These are phyloP conservation scores for Caenorhabditis zanzibari DNA, from an alignment of 2,888 invertebrate species.

Conservation along the genomic window DNA sequence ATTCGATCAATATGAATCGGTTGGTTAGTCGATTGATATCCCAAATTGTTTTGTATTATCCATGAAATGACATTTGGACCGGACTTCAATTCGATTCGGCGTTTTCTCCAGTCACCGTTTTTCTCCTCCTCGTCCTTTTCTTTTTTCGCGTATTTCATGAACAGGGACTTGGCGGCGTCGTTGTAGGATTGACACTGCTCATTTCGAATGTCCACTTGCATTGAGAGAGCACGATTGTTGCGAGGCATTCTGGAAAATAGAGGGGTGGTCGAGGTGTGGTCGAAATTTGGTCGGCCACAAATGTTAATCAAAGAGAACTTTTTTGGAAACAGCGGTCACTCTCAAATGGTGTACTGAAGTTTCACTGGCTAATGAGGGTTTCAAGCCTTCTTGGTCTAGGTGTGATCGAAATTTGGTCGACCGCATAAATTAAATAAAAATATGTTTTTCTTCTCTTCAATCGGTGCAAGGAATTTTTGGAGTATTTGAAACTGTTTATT, in stretches of 20 bases:
- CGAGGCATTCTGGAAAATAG: slow-evolving; percentile 74
- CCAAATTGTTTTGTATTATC: slow-evolving; percentile 85
- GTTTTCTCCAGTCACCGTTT: slow-evolving; percentile 75
- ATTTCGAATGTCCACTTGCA: slow-evolving; percentile 80
- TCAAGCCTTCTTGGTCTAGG: no score
- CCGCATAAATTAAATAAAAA: no score
- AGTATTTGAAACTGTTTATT: no score
- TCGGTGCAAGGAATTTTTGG: no score
- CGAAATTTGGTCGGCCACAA: no score
- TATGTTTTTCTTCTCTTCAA: no score
- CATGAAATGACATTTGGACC: slow-evolving; percentile 86
- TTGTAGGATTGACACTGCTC: slow-evolving; percentile 82
- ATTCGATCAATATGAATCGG: slow-evolving; percentile 80
- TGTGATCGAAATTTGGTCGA: no score
- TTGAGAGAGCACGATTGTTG: slow-evolving; percentile 75
- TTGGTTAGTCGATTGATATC: slow-evolving; percentile 54
- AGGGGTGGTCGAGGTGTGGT: no score
- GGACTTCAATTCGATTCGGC: slow-evolving; percentile 82
- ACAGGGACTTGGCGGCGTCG: slow-evolving; percentile 63
- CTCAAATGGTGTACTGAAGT: no score
- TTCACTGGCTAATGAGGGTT: no score
- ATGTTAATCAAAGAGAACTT: no score
- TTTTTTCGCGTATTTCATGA: slow-evolving; percentile 51
- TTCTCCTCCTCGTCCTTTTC: slow-evolving; percentile 59
- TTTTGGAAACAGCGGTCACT: slow-evolving; percentile 19